These are phyloP conservation scores for Stegastes partitus DNA, from an alignment of 2,113 vertebrate genomes.

Conservation along the genomic window DNA sequence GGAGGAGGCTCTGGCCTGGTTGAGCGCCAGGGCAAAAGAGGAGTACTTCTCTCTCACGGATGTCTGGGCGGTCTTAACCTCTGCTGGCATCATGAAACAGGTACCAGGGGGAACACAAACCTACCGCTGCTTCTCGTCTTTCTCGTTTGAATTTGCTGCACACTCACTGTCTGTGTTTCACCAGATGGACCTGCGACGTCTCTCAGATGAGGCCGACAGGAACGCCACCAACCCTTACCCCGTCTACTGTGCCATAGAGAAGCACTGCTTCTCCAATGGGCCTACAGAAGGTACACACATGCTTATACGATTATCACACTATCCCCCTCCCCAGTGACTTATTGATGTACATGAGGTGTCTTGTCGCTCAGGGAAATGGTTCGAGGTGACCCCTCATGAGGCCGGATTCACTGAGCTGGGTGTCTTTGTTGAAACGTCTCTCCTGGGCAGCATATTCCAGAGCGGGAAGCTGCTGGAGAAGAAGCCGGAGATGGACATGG, in stretches of 20 bases:
- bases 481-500: constrained; percentile 73
- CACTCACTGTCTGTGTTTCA: neutral
- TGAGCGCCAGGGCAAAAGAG: constrained; percentile 16
- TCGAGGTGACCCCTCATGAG: constrained; percentile 74
- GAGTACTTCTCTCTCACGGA: constrained; percentile 61
- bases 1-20: constrained; percentile 37
- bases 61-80: constrained; percentile 54
- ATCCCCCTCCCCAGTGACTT: fast-evolving
- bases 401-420: constrained; percentile 74
- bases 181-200: constrained; percentile 55
- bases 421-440: constrained; percentile 61
- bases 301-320: neutral
- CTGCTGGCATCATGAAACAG: constrained; percentile 62
- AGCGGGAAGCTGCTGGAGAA: constrained; percentile 50
- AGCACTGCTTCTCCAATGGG: constrained; percentile 31
- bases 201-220: constrained; percentile 69
- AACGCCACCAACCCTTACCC: constrained; percentile 74
- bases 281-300: constrained; percentile 48
- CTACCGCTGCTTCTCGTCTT: neutral
- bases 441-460: constrained; percentile 67
- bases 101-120: constrained; percentile 7
- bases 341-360: neutral
- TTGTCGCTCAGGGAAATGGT: constrained; percentile 62
- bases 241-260: constrained; percentile 69
- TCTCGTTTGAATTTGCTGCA: neutral